phyloP scores from a whole-genome alignment of 2,888 invertebrate species.

The Cheiracanthium punctorium region DNA sequence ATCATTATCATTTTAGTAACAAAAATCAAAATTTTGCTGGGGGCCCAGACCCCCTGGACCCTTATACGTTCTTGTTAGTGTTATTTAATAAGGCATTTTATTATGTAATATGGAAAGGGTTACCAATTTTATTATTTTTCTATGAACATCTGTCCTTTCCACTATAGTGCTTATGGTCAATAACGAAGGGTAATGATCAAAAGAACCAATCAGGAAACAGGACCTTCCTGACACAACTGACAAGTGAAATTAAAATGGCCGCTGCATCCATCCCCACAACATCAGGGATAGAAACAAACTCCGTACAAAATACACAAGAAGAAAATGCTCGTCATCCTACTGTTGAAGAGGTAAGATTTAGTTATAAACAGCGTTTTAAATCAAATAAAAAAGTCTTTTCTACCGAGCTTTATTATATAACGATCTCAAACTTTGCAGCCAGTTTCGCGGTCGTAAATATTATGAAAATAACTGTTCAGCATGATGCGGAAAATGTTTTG shows the following conservation, averaged over 20 bases:
- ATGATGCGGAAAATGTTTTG: conserved; percentile 33
- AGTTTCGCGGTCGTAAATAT: conserved; percentile 50
- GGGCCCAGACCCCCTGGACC: too few species aligned
- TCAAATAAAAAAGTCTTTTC: background rate
- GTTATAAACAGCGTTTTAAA: background rate
- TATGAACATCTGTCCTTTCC: conserved; percentile 33
- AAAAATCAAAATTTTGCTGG: too few species aligned
- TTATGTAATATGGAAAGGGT: too few species aligned
- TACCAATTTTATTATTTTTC: background rate
- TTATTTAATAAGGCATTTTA: too few species aligned
- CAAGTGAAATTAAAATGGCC: conserved; percentile 69
- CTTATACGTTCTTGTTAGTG: too few species aligned
- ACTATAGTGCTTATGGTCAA: conserved; percentile 52
- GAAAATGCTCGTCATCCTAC: conserved; percentile 47
- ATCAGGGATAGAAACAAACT: conserved; percentile 56
- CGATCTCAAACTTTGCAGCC: background rate
- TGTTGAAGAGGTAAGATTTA: conserved; percentile 57
- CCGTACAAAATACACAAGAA: conserved; percentile 44
- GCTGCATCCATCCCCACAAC: conserved; percentile 57
- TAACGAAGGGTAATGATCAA: conserved; percentile 63
- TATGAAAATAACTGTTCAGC: conserved; percentile 35
- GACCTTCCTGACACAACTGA: conserved; percentile 68
- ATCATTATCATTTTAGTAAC: too few species aligned
- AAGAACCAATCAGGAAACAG: conserved; percentile 63
- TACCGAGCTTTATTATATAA: too few species aligned